These are phyloP conservation scores for Bombus pyrosoma DNA, from an alignment of 1,140 invertebrate genomes.

Conservation along the genomic window DNA sequence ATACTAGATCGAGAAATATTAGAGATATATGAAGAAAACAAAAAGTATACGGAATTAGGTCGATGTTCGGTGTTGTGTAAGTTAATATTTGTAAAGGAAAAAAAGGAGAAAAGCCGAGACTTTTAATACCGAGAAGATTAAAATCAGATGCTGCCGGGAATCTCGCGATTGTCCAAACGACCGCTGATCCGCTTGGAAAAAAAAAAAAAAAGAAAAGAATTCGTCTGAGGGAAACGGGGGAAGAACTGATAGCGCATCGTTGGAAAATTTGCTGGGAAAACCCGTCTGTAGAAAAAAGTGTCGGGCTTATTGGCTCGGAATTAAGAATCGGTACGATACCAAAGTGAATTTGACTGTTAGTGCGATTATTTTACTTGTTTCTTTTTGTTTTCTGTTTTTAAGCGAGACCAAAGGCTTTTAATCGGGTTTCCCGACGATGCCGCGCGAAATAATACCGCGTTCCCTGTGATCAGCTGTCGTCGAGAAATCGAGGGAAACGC, in stretches of 20 bases:
- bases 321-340: constrained; percentile 62
- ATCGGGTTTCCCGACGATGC: constrained; percentile 20
- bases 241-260: constrained; percentile 40
- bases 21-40: constrained; percentile 58
- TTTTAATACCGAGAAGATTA: constrained; percentile 52
- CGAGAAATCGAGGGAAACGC: constrained; percentile 15
- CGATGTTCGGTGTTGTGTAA: constrained; percentile 77
- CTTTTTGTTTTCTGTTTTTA: constrained; percentile 22
- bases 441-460: background rate
- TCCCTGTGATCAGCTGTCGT: constrained; percentile 53
- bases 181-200: constrained; percentile 37
- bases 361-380: constrained; percentile 36
- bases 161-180: constrained; percentile 46
- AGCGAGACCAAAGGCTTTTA: constrained; percentile 68
- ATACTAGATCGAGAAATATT: constrained; percentile 72
- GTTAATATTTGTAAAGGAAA: constrained; percentile 63
- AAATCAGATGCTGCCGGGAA: constrained; percentile 28
- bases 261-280: constrained; percentile 48
- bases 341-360: constrained; percentile 64
- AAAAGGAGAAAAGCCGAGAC: constrained; percentile 30
- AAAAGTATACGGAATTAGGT: constrained; percentile 78
- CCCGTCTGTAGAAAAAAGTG: constrained; percentile 15
- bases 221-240: constrained; percentile 2
- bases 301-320: constrained; percentile 47
- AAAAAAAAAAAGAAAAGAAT: background rate